Evolutionary conservation across 30 jellyfish, hydroid and myxozoan species (phyloP).

Genomic region (Nemopilema nomurai): DNA sequence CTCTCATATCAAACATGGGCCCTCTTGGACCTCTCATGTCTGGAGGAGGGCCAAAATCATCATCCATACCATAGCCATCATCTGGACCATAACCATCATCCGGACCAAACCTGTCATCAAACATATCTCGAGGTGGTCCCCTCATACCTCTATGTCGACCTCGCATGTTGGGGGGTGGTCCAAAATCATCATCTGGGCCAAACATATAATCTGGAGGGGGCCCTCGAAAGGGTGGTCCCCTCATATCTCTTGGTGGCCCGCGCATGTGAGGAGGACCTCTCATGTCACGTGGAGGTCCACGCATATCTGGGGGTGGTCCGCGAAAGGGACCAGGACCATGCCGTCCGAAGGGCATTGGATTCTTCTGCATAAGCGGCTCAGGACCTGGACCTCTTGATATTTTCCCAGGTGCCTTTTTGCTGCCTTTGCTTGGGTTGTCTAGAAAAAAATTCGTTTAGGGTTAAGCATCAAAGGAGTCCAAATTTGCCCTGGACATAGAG

Average conservation of each 20-base stretch:
- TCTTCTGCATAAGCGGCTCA: conserved; percentile 61
- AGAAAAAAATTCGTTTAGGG: background rate
- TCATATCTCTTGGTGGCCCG: conserved; percentile 57
- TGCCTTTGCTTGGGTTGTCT: background rate
- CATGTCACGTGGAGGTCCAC: conserved; percentile 68
- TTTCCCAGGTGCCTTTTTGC: background rate
- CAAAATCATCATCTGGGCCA: conserved; percentile 60
- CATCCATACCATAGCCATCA: conserved; percentile 57
- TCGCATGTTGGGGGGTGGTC: conserved; percentile 68
- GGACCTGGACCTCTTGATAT: conserved; percentile 41
- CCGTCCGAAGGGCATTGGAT: conserved; percentile 62
- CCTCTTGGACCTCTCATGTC: conserved; percentile 42
- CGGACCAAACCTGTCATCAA: conserved; percentile 23
- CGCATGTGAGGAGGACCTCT: conserved; percentile 49
- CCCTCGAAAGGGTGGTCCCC: conserved; percentile 69
- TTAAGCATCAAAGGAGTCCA: too few species aligned
- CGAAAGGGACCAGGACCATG: conserved; percentile 70
- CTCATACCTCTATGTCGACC: conserved; percentile 65
- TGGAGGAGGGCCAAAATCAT: conserved; percentile 54
- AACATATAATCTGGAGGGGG: conserved; percentile 66
- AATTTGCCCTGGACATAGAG: too few species aligned
- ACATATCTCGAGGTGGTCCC: conserved; percentile 57
- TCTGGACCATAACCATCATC: conserved; percentile 46
- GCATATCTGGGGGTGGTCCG: conserved; percentile 74
- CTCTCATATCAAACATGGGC: conserved; percentile 49